phyloP scores from a whole-genome alignment of 2,113 vertebrate genomes.

The Ifrita kowaldi region DNA sequence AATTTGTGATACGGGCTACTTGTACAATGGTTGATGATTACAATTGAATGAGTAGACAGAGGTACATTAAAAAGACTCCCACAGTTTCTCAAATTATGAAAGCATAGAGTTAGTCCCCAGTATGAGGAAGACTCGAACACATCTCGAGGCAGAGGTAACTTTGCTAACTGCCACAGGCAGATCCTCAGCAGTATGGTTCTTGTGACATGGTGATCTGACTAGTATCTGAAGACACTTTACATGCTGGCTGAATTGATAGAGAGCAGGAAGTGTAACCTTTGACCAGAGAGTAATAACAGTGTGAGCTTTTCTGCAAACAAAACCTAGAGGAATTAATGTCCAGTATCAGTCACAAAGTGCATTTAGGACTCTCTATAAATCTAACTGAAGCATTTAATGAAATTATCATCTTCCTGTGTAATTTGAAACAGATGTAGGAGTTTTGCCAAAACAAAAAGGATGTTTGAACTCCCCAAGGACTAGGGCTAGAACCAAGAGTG shows the following conservation, averaged over 20 bases:
- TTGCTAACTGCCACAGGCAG: constrained; percentile 21
- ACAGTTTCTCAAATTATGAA: background rate
- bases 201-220: constrained; percentile 58
- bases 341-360: constrained; percentile 62
- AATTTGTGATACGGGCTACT: background rate
- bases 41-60: background rate
- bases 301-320: constrained; percentile 58
- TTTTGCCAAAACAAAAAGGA: background rate
- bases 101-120: background rate
- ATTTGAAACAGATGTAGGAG: constrained; percentile 60
- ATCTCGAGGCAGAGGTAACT: background rate
- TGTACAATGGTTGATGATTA: background rate
- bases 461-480: background rate
- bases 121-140: background rate
- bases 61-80: background rate
- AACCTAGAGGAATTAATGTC: constrained; percentile 65
- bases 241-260: constrained; percentile 54
- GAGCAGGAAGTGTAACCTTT: constrained; percentile 75
- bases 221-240: constrained; percentile 68
- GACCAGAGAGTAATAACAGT: constrained; percentile 67
- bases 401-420: constrained; percentile 69
- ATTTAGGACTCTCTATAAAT: constrained; percentile 71
- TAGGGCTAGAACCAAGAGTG: background rate
- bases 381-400: constrained; percentile 67
- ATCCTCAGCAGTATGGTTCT: background rate